A percentile compares a stretch with the other conserved stretches of the same genome.
phyloP scores from a whole-genome alignment of 2,888 invertebrate genomes.

The Andrena bucephala region DNA sequence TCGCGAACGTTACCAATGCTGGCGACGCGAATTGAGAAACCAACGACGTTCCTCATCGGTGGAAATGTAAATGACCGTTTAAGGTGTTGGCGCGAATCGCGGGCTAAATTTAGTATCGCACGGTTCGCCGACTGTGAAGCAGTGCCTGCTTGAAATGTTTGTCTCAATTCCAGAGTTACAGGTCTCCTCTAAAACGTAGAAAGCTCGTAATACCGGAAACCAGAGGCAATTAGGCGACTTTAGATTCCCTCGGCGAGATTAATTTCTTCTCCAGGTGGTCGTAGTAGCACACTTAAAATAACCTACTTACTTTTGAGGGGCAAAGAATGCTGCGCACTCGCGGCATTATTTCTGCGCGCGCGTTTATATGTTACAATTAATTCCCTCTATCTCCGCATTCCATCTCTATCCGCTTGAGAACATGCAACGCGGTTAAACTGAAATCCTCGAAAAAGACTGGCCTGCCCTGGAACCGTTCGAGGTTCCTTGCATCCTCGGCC shows the following conservation, averaged over 20 bases:
- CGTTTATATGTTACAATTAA: slow-evolving; percentile 43
- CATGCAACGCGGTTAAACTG: not conserved
- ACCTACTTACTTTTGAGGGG: slow-evolving; percentile 38
- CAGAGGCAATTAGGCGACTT: slow-evolving; percentile 2
- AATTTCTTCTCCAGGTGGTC: not conserved
- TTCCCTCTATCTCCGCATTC: slow-evolving; percentile 36
- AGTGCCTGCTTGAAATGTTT: not conserved
- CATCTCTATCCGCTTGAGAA: slow-evolving; percentile 27
- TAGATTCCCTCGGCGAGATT: slow-evolving; percentile 1
- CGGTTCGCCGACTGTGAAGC: not conserved
- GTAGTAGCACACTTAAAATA: slow-evolving; percentile 17
- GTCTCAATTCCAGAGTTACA: not conserved
- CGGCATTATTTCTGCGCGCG: not conserved
- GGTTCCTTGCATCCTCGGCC: not conserved
- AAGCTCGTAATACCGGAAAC: not conserved
- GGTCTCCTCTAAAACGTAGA: not conserved
- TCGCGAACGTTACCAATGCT: slow-evolving; percentile 12
- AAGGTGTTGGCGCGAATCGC: slow-evolving; percentile 34
- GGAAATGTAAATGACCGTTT: slow-evolving; percentile 58
- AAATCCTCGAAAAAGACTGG: slow-evolving; percentile 8
- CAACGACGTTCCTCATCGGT: slow-evolving; percentile 33
- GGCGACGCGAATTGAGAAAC: slow-evolving; percentile 42
- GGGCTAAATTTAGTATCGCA: slow-evolving; percentile 40
- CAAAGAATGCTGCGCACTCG: slow-evolving; percentile 10
- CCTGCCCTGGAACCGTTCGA: not conserved